Evolutionary conservation across 1,140 invertebrate genomes (phyloP).

Genomic region (Anadara kagoshimensis): DNA sequence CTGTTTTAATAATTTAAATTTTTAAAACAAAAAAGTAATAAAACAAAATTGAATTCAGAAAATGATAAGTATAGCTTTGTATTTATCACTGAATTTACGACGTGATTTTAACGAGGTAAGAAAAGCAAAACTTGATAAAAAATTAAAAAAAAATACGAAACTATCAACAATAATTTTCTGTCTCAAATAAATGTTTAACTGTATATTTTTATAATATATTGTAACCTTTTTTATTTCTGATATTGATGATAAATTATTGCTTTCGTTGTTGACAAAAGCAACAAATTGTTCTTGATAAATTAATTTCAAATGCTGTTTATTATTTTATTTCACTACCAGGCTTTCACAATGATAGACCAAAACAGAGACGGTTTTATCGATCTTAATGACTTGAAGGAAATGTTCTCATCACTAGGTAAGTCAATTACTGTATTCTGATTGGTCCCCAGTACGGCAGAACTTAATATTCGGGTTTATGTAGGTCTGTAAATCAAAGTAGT

Average conservation of each 20-base stretch:
- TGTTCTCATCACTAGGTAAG: constrained; percentile 93
- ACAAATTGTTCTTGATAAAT: neutral
- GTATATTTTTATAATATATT: neutral
- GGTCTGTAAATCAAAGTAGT: neutral
- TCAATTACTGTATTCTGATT: neutral
- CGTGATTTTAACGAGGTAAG: neutral
- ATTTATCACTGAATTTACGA: neutral
- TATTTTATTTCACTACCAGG: constrained; percentile 76
- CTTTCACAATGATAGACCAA: constrained; percentile 98
- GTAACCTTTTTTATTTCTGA: neutral
- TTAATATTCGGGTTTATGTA: neutral
- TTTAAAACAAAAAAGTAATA: neutral
- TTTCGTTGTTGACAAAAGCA: neutral
- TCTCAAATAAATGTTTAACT: no score
- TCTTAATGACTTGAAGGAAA: constrained; percentile 95
- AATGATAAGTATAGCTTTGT: neutral
- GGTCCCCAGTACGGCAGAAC: neutral
- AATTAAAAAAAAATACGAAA: no score
- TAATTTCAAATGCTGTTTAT: neutral
- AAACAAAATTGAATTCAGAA: neutral
- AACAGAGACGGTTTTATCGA: constrained; percentile 98
- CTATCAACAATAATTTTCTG: neutral
- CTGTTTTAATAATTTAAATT: neutral
- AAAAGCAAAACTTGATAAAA: neutral
- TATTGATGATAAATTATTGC: neutral